Base-by-base conservation (phyloP, 2,797 vertebrate genomes). In the Cyprinella venusta region DNA sequence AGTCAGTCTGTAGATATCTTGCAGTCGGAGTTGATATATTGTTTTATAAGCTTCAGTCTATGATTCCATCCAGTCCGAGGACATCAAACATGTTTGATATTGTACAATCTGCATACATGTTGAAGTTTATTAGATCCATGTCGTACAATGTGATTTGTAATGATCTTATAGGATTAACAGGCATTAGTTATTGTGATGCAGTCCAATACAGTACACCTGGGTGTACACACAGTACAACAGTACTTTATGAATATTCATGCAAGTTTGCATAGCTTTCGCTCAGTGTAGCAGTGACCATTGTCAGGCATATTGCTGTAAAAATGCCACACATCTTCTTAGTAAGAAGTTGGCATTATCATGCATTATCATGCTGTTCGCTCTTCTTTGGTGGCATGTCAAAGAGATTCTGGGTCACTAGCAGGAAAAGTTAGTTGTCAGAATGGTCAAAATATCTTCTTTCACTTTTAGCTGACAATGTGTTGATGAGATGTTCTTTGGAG, bases 401-500 rank as follows among this genome's bases (percentile, higher is more conserved):
- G 59, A 50, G 26, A 74, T 80, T 19, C 68, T 54, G 76, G 67
- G 80, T 78, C 48, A 68, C 30, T 76, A 26, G n/a, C 19, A 81
- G n/a, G 64, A 36, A 56, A 45, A 16, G 70, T n/a, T 72, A 83
- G 38, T 52, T 76, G 61, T 79, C 33, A 82, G 13, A 67, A 70
- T 59, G 63, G 21, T 71, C 61, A 81, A 83, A 71, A 69, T 38
- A 36, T 78, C 61, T 63, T 79, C 26, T 81, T 67, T 76, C 59
- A 61, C 18, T 79, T 68, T 69, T 8, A 85, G 45, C 42, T 63
- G 63, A 84, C 30, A 63, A 67, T 75, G 50, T 67, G 71, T 56
- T 56, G 40, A 40, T 64, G 63, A 72, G 59, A 80, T 86, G 63
- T 83, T n/a, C n/a, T n/a, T 77, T 85, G 33, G 40, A 48, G 13